A percentile compares a stretch with the other conserved stretches of the same genome.
These are phyloP conservation scores for Cosmorhoe ocellata DNA, from an alignment of 2,888 invertebrate species.

Conservation along the genomic window DNA sequence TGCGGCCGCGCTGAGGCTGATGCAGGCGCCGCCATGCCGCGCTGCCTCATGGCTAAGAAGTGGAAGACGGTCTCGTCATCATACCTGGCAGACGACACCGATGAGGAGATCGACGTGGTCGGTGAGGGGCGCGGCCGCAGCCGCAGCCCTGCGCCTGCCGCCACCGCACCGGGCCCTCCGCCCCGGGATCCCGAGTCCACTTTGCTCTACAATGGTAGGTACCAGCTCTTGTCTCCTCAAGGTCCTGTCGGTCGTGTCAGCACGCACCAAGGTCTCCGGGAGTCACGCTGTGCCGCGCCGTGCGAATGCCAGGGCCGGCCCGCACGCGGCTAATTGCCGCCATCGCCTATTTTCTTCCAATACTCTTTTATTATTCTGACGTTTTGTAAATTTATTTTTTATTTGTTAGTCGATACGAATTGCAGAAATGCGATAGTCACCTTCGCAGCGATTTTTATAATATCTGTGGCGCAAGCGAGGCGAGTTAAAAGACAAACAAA, in stretches of 20 bases:
- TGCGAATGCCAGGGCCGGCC: slow-evolving; percentile 1
- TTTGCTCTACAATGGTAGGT: slow-evolving; percentile 89
- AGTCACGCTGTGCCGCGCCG: background rate
- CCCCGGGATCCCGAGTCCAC: slow-evolving; percentile 87
- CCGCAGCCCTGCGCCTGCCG: slow-evolving; percentile 78
- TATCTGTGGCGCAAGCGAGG: slow-evolving; percentile 58
- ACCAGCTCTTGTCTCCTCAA: slow-evolving; percentile 13
- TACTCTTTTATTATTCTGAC: background rate
- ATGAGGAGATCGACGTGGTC: slow-evolving; percentile 94
- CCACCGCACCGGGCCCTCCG: slow-evolving; percentile 86
- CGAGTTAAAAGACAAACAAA: slow-evolving; percentile 32
- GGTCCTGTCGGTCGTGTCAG: slow-evolving; percentile 75
- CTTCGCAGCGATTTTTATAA: slow-evolving; percentile 59
- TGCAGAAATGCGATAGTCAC: slow-evolving; percentile 54
- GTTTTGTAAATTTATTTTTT: slow-evolving; percentile 13
- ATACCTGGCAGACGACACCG: slow-evolving; percentile 84
- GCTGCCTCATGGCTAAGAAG: slow-evolving; percentile 97
- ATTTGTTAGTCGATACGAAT: slow-evolving; percentile 31
- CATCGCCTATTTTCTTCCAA: slow-evolving; percentile 4
- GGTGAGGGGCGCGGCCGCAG: slow-evolving; percentile 86
- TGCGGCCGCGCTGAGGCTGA: slow-evolving; percentile 80
- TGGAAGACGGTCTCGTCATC: slow-evolving; percentile 89
- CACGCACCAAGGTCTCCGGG: slow-evolving; percentile 70
- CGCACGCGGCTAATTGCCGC: slow-evolving; percentile 2
- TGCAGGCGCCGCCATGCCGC: slow-evolving; percentile 90